These are phyloP conservation scores for Struthio camelus DNA, from an alignment of 2,113 vertebrate genomes.

Conservation along the genomic window DNA sequence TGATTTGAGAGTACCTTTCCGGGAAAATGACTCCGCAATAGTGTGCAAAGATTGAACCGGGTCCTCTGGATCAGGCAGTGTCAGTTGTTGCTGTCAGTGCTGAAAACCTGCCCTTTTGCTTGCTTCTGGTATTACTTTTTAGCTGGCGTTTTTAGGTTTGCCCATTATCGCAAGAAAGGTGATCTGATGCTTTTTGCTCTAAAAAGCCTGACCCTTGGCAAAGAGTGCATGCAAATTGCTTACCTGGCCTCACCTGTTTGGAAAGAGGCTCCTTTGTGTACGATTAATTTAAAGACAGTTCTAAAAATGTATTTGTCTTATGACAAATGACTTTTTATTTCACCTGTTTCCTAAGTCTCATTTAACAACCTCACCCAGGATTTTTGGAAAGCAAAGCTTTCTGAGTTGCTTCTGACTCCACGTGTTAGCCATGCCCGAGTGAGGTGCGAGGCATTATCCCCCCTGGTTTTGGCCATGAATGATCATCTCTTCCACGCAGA, in stretches of 20 bases:
- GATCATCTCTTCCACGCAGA: background rate
- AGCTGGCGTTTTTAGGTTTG: background rate
- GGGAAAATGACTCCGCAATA: background rate
- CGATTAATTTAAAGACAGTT: background rate
- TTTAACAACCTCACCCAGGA: background rate
- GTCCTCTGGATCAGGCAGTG: background rate
- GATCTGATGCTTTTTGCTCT: background rate
- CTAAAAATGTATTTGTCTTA: background rate
- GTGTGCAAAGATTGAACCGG: background rate
- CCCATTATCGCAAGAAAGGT: background rate
- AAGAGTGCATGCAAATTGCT: background rate
- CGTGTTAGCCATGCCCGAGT: background rate
- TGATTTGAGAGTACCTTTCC: background rate
- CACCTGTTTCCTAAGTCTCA: background rate
- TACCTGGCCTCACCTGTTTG: background rate
- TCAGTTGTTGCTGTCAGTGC: background rate
- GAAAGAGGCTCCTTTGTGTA: background rate
- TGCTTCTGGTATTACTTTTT: background rate
- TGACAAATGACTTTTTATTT: background rate
- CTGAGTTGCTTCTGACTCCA: background rate
- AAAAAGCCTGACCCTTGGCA: background rate
- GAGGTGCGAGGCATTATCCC: background rate
- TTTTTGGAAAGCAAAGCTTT: background rate
- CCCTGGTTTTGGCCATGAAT: background rate
- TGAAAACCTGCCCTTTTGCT: background rate